Evolutionary conservation across 2,113 vertebrate species (phyloP), one percentile per base, ranked within the genome.

Genomic region (Sardina pilchardus): DNA sequence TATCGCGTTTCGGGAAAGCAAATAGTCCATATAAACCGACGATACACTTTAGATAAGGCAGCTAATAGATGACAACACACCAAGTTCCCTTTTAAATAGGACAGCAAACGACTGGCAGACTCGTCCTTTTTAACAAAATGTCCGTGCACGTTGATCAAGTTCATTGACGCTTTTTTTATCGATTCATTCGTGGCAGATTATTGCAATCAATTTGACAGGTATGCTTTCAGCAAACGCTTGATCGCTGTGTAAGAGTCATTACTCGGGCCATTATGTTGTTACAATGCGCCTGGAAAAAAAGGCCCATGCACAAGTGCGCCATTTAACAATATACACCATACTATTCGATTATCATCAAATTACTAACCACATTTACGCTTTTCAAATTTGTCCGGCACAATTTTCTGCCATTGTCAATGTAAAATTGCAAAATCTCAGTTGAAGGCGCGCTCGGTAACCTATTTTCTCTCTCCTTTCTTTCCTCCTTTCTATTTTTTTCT

Each of bases 181-280:
- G 53, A 78, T 78, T 78, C 71, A 78, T 92, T 90, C 86, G 89
- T 89, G 81, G 87, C 80, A 86, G 88, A 88, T 90, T 86, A 89
- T 85, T 82, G 89, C 80, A 56, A 87, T 93, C 89, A 93, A 94
- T 94, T 93, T 91, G 86, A 84, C 89, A 67, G 86, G 91, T 44
- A 86, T 88, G 86, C 87, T 88, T 90, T 91, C 91, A 90, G 87
- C 90, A 86, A 91, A 90, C 91, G 88, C 86, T 88, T 91, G 87
- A 92, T 93, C 92, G 92, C 93, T 93, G 91, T 92, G 91, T 93
- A 93, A 91, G 92, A 90, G 93, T 93, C 93, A 94, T 94, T 94
- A 94, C 94, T 94, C 90, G 89, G 84, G 44, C 94, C 92, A 94
- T 94, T 93, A 94, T 93, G 94, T 94, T 90, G 93, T 94, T 94